A percentile compares a stretch with the other conserved stretches of the same genome.
phyloP scores from a whole-genome alignment of 2,797 vertebrate species.

The Apodemus agrarius region DNA sequence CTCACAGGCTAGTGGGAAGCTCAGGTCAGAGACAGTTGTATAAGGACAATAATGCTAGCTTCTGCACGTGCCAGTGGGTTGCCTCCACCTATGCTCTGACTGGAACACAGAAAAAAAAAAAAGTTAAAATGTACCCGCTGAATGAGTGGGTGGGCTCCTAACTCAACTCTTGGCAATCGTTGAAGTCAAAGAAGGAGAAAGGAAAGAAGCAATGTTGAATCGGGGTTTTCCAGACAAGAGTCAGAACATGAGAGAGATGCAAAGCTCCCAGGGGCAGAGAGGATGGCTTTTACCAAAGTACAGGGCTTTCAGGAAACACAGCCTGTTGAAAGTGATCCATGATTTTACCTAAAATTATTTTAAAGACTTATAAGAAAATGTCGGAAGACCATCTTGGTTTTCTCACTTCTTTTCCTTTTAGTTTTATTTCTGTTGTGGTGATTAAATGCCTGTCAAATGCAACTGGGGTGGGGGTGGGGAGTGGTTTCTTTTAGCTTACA shows the following conservation, averaged over 20 bases:
- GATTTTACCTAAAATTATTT: slow-evolving; percentile 15
- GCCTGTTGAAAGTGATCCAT: neutral
- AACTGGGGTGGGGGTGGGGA: neutral
- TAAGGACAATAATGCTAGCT: neutral
- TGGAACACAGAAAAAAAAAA: neutral
- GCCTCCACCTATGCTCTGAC: neutral
- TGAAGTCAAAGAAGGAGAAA: neutral
- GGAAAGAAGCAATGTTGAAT: neutral
- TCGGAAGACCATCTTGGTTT: neutral
- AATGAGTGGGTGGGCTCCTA: neutral
- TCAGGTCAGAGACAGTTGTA: neutral
- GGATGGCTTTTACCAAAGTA: neutral
- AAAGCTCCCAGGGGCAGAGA: neutral
- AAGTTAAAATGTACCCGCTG: neutral
- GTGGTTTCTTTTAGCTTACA: neutral
- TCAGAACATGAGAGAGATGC: neutral
- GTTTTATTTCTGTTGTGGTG: neutral
- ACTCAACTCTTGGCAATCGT: neutral
- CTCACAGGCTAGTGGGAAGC: neutral
- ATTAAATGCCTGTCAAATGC: neutral
- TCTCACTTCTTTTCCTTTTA: neutral
- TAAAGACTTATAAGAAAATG: slow-evolving; percentile 4
- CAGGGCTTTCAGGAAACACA: neutral
- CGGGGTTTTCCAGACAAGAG: neutral
- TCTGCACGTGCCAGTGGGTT: neutral